phyloP scores from a whole-genome alignment of 2,888 invertebrate species.

The Leptothorax acervorum region DNA sequence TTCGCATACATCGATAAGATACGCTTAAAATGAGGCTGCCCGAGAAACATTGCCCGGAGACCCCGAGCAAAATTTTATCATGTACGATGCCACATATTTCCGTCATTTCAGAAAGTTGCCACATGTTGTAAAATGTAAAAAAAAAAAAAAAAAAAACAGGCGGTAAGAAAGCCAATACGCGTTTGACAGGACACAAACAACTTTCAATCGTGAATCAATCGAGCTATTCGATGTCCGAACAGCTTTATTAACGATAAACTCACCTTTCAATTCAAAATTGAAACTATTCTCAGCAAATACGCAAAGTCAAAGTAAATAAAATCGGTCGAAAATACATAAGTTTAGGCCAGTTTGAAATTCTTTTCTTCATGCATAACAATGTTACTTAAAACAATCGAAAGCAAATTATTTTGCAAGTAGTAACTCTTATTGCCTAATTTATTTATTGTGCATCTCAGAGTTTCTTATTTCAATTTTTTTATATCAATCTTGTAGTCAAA shows the following conservation, averaged over 20 bases:
- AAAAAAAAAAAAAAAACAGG: not conserved
- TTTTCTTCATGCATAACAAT: not conserved
- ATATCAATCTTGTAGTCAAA: not conserved
- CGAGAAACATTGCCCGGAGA: slow-evolving; percentile 3
- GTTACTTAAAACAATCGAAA: not conserved
- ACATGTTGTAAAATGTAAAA: not conserved
- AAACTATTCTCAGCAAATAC: not conserved
- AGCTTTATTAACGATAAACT: not conserved
- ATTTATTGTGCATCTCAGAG: not conserved
- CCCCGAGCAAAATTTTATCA: slow-evolving; percentile 10
- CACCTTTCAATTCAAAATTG: not conserved
- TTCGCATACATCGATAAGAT: slow-evolving; percentile 55
- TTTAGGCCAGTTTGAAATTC: not conserved
- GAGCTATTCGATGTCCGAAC: too few species aligned
- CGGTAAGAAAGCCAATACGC: too few species aligned
- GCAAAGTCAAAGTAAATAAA: not conserved
- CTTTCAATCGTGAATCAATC: not conserved
- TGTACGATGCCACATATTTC: not conserved
- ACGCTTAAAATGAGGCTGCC: slow-evolving; percentile 30
- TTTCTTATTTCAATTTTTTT: not conserved
- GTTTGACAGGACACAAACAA: not conserved
- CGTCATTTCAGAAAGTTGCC: not conserved
- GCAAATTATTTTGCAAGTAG: not conserved
- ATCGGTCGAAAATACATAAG: not conserved
- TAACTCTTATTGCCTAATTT: not conserved